Base-by-base conservation (phyloP, 2,113 vertebrate species). In the Carollia perspicillata region DNA sequence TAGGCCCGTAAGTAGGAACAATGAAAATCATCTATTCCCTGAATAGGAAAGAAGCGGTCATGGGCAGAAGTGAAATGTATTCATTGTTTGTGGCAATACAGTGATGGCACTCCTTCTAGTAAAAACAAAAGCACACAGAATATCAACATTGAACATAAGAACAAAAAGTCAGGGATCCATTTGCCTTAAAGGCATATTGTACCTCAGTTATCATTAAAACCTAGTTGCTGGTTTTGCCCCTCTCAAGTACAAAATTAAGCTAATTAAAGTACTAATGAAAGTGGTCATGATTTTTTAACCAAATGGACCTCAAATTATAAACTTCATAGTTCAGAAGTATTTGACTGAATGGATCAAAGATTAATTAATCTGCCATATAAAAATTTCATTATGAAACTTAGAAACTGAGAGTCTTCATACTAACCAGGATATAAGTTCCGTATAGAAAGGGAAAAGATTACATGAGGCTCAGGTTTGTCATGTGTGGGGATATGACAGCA, bases 171-270 rank as follows among this genome's bases (percentile, higher is more conserved):
- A 96, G 89, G 66, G 55, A 71, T 90, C 75, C 65, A 78, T 87
- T 95, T 96, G 55, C 75, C 58, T 89, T 91, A 66, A 95, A 83
- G 95, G 94, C 84, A 93, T 77, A 93, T 7, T 14, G 40, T 88
- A 90, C 60, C 33, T 40, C 65, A 35, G 85, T 94, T 77, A 78
- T 84, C 77, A 93, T 28, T 87, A 87, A 92, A 95, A 97, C 55
- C 12, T 53, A 96, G 60, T 30, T 84, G 18, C 44, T 71, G 11
- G 44, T 84, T 60, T 94, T 87, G 66, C 66, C 28, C 80, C 63
- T 81, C 0, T 90, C 79, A 95, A 90, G 92, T 97, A 97, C n/a
- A 10, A n/a, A 97, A 94, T 83, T 88, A 40, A 30, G 86, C 28
- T 87, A 89, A 35, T 71, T 79, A 71, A 93, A 92, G 60, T 71